Evolutionary conservation across 1,140 invertebrate genomes (phyloP), one percentile per base, ranked within the genome.

Genomic region (Philaenus spumarius): DNA sequence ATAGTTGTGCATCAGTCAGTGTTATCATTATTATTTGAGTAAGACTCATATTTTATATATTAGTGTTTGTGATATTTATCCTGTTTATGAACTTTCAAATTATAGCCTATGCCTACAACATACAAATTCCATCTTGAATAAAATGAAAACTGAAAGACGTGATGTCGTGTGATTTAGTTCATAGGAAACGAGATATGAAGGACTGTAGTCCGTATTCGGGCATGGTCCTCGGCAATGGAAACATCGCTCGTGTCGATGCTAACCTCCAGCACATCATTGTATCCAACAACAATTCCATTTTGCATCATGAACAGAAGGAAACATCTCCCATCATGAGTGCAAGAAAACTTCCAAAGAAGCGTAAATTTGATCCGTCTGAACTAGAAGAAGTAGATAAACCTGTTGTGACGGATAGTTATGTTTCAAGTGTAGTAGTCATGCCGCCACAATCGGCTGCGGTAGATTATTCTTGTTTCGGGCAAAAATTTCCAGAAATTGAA

Each of bases 291-390:
- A 60, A 63, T 35, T 50, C 50, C 2, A 47, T 43, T 23, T 47
- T 40, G 15, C 39, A 54, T n/a, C 52, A 43, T 43, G 40, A 58
- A 15, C 56, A 30, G n/a, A 64, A 60, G 45, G 61, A 60, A 50
- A 34, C 60, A 19, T 39, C 61, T 17, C 47, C 60, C 4, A 54
- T 59, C 15, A 64, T 56, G 34, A 67, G 62, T 61, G 66, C 59
- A 26, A 61, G 82, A 48, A 89, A 87, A 71, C 78, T 93, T 73
- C 90, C 90, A 59, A 93, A 93, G 73, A 93, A 93, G 74, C 78
- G 90, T 59, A 93, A 93, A 75, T 92, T 89, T 68, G 84, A 90
- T 77, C 87, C 85, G 58, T 84, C 87, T 20, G 87, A 90, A 71
- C 73, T 90, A 54, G 89, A 92, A 72, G 86, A 89, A 62, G 69